Base-by-base conservation (phyloP, 2,888 invertebrate genomes). In the Empis livida region DNA sequence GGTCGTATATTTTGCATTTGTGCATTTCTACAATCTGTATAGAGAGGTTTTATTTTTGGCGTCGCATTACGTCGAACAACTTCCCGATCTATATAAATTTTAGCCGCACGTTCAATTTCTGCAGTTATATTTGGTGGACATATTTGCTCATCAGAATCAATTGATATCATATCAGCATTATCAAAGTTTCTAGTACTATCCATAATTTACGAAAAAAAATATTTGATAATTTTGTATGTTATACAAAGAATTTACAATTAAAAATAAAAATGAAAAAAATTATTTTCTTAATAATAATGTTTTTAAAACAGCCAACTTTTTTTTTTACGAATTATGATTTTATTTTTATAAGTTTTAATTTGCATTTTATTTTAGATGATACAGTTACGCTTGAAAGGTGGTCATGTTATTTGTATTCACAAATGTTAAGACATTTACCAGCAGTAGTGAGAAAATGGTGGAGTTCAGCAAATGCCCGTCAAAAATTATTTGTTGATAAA, bases 401-500 rank as follows among this genome's bases (percentile, higher is more conserved):
- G 55, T 78, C 75, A 14, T 82, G 82, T 62, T 78, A 77, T 72
- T 72, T 84, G 55, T 88, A 81, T 60, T 73, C 74, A 30, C 73
- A 74, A 52, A 74, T 78, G 45, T 61, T 84, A 47, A 71, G 77
- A 47, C 76, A 76, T 59, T 71, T 87, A 53, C 87, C 83, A 44
- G 84, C 84, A 31, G 71, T 83, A 44, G 82, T 83, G 23, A 74
- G 87, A 45, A 80, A 80, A 63, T 91, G 85, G 89, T 87, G 82
- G 80, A 78, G 76, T 46, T 72, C 73, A 23, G 72, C 77, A 13
- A 82, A 83, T 44, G 75, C 80, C 35, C 73, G 78, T 54, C 75
- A 78, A 37, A 71, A 80, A 44, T 75, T 77, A 37, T 73, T 80
- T 44, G 79, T 86, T 1, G 83, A 89, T 55, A 78, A 75, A 57